Base-by-base conservation (phyloP, 2,113 vertebrate species). In the Artemisiospiza belli region DNA sequence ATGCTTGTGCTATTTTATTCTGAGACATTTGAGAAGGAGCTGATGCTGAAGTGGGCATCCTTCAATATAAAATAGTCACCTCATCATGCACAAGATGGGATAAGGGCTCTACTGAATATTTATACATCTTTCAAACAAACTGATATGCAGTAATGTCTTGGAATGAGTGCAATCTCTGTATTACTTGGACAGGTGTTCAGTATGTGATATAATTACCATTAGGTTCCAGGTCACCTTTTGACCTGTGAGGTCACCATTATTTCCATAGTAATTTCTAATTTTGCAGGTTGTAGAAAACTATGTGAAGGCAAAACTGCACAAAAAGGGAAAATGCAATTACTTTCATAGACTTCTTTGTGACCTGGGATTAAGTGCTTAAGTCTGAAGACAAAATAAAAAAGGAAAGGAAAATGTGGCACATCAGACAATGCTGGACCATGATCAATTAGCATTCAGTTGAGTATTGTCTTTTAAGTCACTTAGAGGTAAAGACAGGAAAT, bases 201-300 rank as follows among this genome's bases (percentile, higher is more conserved):
- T 72, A 33, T 68, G 52, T 64, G 77, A 90, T 87, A 62, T 82
- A 89, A 92, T 87, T 94, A 64, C 62, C 55, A 10, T 67, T 94
- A 87, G 61, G 22, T 95, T 92, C 44, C 78, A 54, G 62, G 81
- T 94, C 41, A n/a, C 69, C 46, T 80, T 94, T 92, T 92, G 80
- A 70, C 51, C 64, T 63, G 21, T 81, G 87, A 89, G 58, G n/a
- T 90, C 70, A 80, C 22, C 10, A 49, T 87, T 84, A 77, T 89
- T 94, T 95, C 92, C 62, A 54, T 6, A 5, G 67, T 74, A 4
- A 41, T 55, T 91, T 92, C 83, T 63, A 16, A 80, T 83, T 77
- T 75, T 83, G 47, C 19, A 61, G 31, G n/a, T 87, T 91, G 30
- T 89, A 82, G 66, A 82, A 91, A 92, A 59, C 22, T 75, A 16